phyloP scores from a whole-genome alignment of 2,113 vertebrate genomes.

The Cynocephalus volans region DNA sequence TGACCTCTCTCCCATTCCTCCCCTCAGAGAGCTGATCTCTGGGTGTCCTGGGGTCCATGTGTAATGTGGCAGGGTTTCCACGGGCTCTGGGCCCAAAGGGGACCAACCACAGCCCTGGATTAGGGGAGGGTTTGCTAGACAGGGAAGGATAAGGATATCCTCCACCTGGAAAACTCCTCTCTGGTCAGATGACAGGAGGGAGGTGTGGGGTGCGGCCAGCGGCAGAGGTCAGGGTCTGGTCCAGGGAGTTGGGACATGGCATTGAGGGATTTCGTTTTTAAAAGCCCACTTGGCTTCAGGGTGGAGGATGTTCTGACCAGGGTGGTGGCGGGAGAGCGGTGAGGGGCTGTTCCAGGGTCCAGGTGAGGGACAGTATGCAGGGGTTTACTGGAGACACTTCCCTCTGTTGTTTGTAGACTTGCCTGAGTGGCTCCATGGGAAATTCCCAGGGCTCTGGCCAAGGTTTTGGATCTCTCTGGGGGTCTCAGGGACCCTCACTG shows the following conservation, averaged over 20 bases:
- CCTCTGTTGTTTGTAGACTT: too few relatives aligned
- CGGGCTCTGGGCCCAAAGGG: background rate
- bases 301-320: background rate
- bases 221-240: background rate
- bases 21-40: background rate
- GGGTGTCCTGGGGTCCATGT: background rate
- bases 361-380: rapidly evolving
- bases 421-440: rapidly evolving
- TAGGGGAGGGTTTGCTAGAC: rapidly evolving
- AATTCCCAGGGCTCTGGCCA: background rate
- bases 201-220: background rate
- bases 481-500: background rate
- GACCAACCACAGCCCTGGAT: rapidly evolving
- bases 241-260: background rate
- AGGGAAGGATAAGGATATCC: rapidly evolving
- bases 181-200: too few relatives aligned
- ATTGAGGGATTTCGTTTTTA: background rate
- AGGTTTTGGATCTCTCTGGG: background rate
- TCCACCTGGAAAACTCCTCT: background rate
- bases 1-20: background rate
- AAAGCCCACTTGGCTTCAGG: rapidly evolving
- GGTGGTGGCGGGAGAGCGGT: rapidly evolving
- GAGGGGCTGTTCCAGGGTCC: background rate
- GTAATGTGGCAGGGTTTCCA: background rate
- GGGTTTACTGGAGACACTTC: background rate